Base-by-base conservation (phyloP, 2,113 vertebrate genomes). In the Loxodonta africana region DNA sequence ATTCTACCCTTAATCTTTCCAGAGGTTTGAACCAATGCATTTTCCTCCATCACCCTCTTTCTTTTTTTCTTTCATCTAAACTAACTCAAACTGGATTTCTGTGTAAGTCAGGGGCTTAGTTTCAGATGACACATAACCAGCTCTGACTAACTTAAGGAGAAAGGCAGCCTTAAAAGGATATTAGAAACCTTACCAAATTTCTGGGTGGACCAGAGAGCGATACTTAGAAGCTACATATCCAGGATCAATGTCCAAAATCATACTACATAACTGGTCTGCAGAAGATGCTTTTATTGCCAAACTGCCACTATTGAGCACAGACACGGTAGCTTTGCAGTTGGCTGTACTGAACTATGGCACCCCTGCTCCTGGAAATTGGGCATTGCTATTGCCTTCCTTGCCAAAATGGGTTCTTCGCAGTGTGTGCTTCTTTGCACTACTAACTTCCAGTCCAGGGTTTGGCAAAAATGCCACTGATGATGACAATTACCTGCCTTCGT, bases 11-110 rank as follows among this genome's bases (percentile, higher is more conserved):
- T 41, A 5, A 77, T 57, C 18, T 23, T 57, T 65, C 23, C 7
- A 71, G 23, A 94, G 6, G 10, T 90, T 95, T n/a, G 9, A 67
- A 26, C 37, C 37, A 87, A 74, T 33, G 83, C 6, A 21, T 62
- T 60, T 76, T 80, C 6, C 62, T 57, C 41, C 20, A 53, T 44
- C 41, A 21, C 17, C 18, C 2, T 77, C 37, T 62, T 60, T 65
- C 78, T 21, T 82, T 85, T 67, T 21, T 82, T 82, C 67, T 82
- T 83, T 83, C 44, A 73, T 81, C n/a, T 88, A 14, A 93, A 78
- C 21, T 82, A 85, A 82, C 8, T 60, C 37, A 46, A 67, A 60
- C n/a, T 91, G 5, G 6, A 53, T 53, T 93, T 95, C 46, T 80
- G 7, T 46, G 6, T 82, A 95, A 62, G 28, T 74, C 46, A 53